Evolutionary conservation across 2,113 vertebrate genomes (phyloP).

Genomic region (Microcebus ravelobensis): DNA sequence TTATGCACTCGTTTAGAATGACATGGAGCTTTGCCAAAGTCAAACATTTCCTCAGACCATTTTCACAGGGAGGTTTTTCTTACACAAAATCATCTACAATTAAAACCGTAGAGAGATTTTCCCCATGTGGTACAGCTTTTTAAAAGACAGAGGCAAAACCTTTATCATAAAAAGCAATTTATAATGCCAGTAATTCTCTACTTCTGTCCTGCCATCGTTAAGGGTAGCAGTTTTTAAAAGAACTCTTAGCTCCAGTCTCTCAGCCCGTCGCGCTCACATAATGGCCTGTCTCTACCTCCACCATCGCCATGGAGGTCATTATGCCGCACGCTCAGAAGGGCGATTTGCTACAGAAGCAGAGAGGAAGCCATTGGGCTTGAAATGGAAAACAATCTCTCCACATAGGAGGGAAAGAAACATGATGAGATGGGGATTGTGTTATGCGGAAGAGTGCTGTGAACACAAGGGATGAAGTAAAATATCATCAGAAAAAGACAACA

Average conservation of each 20-base stretch:
- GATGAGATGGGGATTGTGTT: not conserved
- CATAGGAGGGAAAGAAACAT: not conserved
- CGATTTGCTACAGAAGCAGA: conserved; percentile 48
- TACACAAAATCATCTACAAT: conserved; percentile 69
- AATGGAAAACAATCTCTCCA: conserved; percentile 8
- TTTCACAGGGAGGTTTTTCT: conserved; percentile 58
- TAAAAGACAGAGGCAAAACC: conserved; percentile 54
- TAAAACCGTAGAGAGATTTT: conserved; percentile 68
- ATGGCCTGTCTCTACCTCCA: conserved; percentile 50
- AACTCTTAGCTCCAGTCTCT: not conserved
- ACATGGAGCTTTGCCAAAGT: conserved; percentile 28
- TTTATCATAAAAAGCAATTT: conserved; percentile 61
- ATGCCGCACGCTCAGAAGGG: not conserved
- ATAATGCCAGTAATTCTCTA: conserved; percentile 67
- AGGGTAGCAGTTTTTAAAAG: conserved; percentile 23
- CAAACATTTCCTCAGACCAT: conserved; percentile 45
- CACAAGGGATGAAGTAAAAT: not conserved
- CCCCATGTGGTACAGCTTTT: conserved; percentile 41
- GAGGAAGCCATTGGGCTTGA: not conserved
- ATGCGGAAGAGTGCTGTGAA: not conserved
- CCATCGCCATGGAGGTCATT: conserved; percentile 53
- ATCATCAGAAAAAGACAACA: not conserved
- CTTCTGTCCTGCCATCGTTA: conserved; percentile 49
- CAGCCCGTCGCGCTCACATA: not conserved
- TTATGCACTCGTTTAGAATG: not conserved